phyloP scores from a whole-genome alignment of 1,140 invertebrate species.

The Bombus sylvicola region DNA sequence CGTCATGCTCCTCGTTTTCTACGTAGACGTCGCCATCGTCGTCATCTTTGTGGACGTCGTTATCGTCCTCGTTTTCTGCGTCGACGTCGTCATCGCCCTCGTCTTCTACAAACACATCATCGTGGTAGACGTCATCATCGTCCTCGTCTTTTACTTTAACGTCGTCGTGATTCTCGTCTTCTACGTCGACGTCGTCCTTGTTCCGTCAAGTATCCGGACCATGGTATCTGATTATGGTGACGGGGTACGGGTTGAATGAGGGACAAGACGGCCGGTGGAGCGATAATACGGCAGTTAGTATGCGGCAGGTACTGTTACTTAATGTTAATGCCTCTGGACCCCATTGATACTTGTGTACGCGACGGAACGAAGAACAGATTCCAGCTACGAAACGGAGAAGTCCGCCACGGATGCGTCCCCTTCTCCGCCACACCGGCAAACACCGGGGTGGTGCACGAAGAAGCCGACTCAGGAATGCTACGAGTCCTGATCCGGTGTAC shows the following conservation, averaged over 20 bases:
- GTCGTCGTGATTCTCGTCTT: not conserved
- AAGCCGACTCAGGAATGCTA: conserved; percentile 76
- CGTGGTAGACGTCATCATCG: not conserved
- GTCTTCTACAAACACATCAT: no score
- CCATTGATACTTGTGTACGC: conserved; percentile 75
- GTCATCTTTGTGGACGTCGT: no score
- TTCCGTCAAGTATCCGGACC: no score
- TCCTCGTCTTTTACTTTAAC: not conserved
- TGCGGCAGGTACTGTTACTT: conserved; percentile 77
- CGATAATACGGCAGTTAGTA: conserved; percentile 79
- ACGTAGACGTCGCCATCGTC: not conserved
- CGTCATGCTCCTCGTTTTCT: not conserved
- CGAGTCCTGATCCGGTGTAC: conserved; percentile 70
- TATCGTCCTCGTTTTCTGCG: not conserved
- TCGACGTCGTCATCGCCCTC: not conserved
- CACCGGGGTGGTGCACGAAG: conserved; percentile 71
- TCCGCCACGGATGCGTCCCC: conserved; percentile 27
- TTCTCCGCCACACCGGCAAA: not conserved
- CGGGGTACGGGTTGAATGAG: conserved; percentile 65
- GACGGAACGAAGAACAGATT: conserved; percentile 74
- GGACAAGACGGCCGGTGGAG: conserved; percentile 49
- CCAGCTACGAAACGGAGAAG: conserved; percentile 62
- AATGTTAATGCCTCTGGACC: conserved; percentile 74
- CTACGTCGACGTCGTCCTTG: not conserved
- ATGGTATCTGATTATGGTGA: conserved; percentile 71